A percentile compares a stretch with the other conserved stretches of the same genome.
Conservation (phyloP, 2,113 vertebrate genomes). For the Spermophilus dauricus region DNA sequence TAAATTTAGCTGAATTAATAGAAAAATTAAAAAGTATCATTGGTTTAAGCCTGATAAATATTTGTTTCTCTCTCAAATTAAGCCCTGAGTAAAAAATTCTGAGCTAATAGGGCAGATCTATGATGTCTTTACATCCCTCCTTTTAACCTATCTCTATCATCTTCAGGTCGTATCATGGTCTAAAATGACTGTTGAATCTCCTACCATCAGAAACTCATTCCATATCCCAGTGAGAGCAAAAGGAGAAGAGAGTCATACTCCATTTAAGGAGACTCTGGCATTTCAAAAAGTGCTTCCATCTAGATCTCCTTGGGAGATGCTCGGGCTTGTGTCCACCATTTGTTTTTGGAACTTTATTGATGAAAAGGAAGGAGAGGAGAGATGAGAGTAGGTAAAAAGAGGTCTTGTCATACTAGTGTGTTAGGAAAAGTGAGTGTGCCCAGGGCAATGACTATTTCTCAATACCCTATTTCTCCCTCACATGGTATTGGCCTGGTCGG, state of each 20-base stretch:
- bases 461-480: background rate
- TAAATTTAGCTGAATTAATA: background rate
- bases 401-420: background rate
- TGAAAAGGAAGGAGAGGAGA: too few species aligned
- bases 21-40: background rate
- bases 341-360: background rate
- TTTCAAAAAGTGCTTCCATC: accelerated
- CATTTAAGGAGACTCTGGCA: background rate
- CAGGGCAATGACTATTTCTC: background rate
- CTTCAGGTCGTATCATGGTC: background rate
- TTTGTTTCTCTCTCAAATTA: slow-evolving; percentile 10
- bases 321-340: background rate
- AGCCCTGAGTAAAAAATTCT: background rate
- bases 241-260: background rate
- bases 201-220: background rate
- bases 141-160: background rate
- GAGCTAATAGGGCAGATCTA: background rate
- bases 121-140: background rate
- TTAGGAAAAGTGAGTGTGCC: background rate
- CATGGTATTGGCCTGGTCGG: background rate
- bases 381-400: too few species aligned
- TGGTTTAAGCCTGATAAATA: background rate
- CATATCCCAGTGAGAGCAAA: background rate
- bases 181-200: background rate
- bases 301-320: background rate